Base-by-base conservation (phyloP, 2,888 invertebrate genomes). In the Cistogaster globosa region DNA sequence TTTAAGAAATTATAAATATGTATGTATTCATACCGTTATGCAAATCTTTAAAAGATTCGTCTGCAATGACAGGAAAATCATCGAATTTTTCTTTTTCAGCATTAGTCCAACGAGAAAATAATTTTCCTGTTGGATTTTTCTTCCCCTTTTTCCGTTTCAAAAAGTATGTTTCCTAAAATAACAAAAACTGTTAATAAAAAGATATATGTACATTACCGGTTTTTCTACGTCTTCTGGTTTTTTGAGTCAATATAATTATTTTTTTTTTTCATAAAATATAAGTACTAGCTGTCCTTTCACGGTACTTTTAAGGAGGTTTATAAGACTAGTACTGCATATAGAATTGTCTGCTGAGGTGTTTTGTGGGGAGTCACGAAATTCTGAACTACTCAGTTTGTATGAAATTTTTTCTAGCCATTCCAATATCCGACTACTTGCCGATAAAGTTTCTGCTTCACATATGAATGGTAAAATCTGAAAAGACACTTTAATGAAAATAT, bases 51-150 rank as follows among this genome's bases (percentile, higher is more conserved):
- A 79, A 1, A 71, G 80, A 58, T 74, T 80, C 80, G 38, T 74
- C 74, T 45, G 51, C 72, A 80, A 67, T 80, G 62, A 48, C 60
- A 74, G 72, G 51, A 74, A 18, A 57, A 42, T 58, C n/a, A 80
- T 68, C 51, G 14, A 57, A 58, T 32, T 72, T 72, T 65, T 51
- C 80, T 74, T 80, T 74, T 67, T 74, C 60, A 20, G 63, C 75
- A 69, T 82, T 82, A 42, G 82, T 75, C 75, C 81, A 82, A 69
- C 69, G 76, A 68, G 82, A 82, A 76, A 76, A 82, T 76, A 82
- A 82, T 76, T 82, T 69, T 76, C 69, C 69, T 62, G 68, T 76
- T 16, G 82, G 82, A 82, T 82, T 82, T 75, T 82, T 82, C 68
- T 82, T 82, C 69, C 26, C 75, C 26, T 26, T 26, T 2, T 26